Evolutionary conservation across 2,888 invertebrate genomes (phyloP).

Genomic region (Sphecodes monilicornis): DNA sequence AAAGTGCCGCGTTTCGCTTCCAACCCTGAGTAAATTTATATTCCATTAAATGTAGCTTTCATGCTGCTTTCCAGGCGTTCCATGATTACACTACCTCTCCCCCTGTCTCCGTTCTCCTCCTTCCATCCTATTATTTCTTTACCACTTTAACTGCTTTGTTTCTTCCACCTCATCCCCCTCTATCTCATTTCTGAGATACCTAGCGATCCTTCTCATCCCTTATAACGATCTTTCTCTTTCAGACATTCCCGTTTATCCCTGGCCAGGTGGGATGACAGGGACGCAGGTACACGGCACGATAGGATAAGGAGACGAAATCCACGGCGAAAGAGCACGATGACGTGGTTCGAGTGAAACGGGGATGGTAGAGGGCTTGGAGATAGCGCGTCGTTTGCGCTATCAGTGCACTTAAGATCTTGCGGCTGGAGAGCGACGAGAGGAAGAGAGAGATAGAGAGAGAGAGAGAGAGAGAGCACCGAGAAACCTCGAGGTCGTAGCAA

Average conservation of each 20-base stretch:
- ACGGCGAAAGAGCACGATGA: slow-evolving; percentile 35
- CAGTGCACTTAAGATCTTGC: slow-evolving; percentile 80
- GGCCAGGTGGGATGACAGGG: background rate
- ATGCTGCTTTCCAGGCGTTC: background rate
- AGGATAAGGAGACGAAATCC: slow-evolving; percentile 49
- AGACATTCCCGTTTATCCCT: slow-evolving; percentile 40
- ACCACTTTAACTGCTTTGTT: background rate
- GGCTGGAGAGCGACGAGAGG: slow-evolving; percentile 47
- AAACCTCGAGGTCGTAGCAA: slow-evolving; percentile 20
- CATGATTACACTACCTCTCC: background rate
- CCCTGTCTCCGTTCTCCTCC: background rate
- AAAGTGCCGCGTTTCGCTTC: slow-evolving; percentile 11
- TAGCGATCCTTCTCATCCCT: background rate
- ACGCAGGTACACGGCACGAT: slow-evolving; percentile 26
- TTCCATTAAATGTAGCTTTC: slow-evolving; percentile 15
- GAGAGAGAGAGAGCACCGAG: background rate
- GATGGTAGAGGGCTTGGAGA: slow-evolving; percentile 48
- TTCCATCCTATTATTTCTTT: background rate
- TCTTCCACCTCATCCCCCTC: background rate
- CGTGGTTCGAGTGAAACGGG: slow-evolving; percentile 8
- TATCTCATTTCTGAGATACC: background rate
- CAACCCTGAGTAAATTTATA: slow-evolving; percentile 23
- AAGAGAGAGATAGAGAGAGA: background rate
- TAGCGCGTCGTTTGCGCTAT: slow-evolving; percentile 74
- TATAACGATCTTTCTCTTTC: slow-evolving; percentile 13